These are phyloP conservation scores for Halcyon leucocephala DNA, from an alignment of 2,797 vertebrate genomes.

Conservation along the genomic window DNA sequence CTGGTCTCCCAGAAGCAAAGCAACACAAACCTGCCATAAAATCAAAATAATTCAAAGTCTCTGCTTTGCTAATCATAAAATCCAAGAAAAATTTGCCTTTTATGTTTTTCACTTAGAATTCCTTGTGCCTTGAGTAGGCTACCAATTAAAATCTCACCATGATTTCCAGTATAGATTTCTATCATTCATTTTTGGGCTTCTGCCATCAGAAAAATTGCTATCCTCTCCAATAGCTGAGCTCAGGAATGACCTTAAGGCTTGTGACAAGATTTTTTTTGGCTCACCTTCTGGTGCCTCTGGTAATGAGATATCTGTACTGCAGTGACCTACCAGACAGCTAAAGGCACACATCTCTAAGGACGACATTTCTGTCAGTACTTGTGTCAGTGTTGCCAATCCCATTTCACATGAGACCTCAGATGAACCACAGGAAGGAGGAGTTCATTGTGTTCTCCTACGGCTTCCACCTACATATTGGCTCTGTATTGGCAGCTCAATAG, in stretches of 20 bases:
- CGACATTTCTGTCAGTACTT: neutral
- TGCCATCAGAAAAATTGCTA: neutral
- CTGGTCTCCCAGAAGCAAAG: neutral
- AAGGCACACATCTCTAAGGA: neutral
- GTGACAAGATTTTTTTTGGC: neutral
- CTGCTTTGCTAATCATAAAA: constrained; percentile 41
- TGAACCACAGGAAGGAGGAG: neutral
- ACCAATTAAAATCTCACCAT: neutral
- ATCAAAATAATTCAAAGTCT: neutral
- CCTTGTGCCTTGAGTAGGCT: neutral
- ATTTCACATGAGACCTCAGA: neutral
- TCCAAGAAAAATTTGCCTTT: neutral
- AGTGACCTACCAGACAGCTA: neutral
- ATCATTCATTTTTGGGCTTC: neutral
- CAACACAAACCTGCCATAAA: constrained; percentile 8
- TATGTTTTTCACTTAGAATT: neutral
- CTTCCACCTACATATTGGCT: neutral
- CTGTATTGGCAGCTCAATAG: neutral
- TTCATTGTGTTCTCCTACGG: neutral
- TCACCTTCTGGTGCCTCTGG: neutral
- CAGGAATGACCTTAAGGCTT: neutral
- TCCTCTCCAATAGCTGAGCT: neutral
- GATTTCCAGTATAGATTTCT: constrained; percentile 12
- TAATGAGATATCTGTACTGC: neutral
- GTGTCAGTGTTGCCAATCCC: neutral